A percentile compares a stretch with the other conserved stretches of the same genome.
Conservation (phyloP, 1,140 invertebrate genomes). For the Phthorimaea operculella region DNA sequence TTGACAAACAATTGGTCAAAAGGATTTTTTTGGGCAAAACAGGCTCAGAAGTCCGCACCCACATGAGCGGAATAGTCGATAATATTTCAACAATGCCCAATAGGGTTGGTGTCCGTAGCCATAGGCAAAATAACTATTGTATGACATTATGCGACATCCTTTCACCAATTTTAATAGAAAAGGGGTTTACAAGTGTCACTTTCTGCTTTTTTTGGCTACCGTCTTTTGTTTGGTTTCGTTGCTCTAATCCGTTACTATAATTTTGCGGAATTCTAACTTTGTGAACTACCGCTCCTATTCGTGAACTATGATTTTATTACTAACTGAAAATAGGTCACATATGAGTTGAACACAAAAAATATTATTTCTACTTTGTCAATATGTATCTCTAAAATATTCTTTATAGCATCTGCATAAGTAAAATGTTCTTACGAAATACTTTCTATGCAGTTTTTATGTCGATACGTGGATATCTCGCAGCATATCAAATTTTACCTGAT, state of each 20-base stretch:
- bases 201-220: constrained; percentile 33
- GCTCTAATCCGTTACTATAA: neutral
- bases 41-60: constrained; percentile 43
- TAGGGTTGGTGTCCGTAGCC: constrained; percentile 39
- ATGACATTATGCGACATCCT: constrained; percentile 50
- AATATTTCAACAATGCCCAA: constrained; percentile 51
- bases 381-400: too few species aligned
- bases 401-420: too few species aligned
- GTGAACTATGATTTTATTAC: too few species aligned
- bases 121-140: constrained; percentile 64
- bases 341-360: too few species aligned
- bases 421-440: too few species aligned
- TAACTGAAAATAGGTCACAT: too few species aligned
- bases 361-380: too few species aligned
- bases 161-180: constrained; percentile 61
- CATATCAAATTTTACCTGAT: constrained; percentile 58
- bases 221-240: constrained; percentile 13
- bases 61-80: constrained; percentile 44
- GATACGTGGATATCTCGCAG: constrained; percentile 50
- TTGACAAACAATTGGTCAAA: constrained; percentile 65
- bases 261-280: constrained; percentile 5
- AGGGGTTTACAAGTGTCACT: constrained; percentile 61
- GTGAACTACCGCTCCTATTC: constrained; percentile 7
- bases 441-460: constrained; percentile 10
- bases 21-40: constrained; percentile 56